Evolutionary conservation across 2,888 invertebrate species (phyloP), one percentile per base, ranked within the genome.

Genomic region (Dolichomitus sp.): DNA sequence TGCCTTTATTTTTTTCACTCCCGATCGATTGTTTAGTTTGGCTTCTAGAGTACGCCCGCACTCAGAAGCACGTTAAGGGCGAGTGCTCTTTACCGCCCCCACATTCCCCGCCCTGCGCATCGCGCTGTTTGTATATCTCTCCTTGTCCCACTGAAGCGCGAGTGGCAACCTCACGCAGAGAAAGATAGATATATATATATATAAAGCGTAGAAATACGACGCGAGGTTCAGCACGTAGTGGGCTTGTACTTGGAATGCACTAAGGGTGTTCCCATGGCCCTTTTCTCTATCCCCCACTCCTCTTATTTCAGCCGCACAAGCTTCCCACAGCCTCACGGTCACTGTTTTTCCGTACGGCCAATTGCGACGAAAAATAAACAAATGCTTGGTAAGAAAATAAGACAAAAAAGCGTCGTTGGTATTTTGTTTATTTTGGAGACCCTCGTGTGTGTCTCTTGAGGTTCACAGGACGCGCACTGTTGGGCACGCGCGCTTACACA

Each of bases 1-100:
- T 9, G 37, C 17, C 4, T 54, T 11, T 27, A 27, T 54, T 12
- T 27, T 54, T 54, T 54, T 54, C 54, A 23, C 54, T 54, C 54
- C 27, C 54, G 54, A 54, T 54, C 54, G 54, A 54, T 54, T 54
- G 54, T 66, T 12, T 45, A 14, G 27, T 57, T 27, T 33, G 19
- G 54, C 52, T 68, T 74, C 87, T 84, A 86, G n/a, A n/a, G 27
- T 81, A 84, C 85, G 78, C 84, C 81, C 84, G 84, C 85, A 30
- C 63, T 80, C 83, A 65, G 75, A 84, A 84, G 84, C 83, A 84
- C 85, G 81, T 83, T 84, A 86, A 86, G 84, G 75, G 81, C 78
- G 74, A 76, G 66, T 74, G 72, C 42, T 73, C 59, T 68, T 40
- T 66, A 65, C 65, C 57, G 72, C 59, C 48, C 65, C 73, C 77